Base-by-base conservation (phyloP, 1,140 invertebrate genomes). In the Elymnias hypermnestra region DNA sequence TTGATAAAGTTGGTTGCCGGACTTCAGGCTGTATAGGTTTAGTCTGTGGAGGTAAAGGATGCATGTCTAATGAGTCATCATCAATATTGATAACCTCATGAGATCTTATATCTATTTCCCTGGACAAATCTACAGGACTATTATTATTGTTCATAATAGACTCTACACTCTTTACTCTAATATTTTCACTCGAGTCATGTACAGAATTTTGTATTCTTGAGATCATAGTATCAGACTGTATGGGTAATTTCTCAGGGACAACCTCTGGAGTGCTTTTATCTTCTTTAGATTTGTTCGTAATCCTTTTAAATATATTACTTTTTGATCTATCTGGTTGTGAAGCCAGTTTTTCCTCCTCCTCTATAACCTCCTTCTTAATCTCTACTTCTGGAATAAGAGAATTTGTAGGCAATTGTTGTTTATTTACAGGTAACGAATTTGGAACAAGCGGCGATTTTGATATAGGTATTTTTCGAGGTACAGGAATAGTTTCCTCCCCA, bases 291-390 rank as follows among this genome's bases (percentile, higher is more conserved):
- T 93, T 94, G 68, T 86, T 87, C 38, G 92, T 91, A 63, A 95
- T 93, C 82, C 94, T 94, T 68, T 94, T 95, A 58, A 95, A 94
- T 67, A 95, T 94, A 83, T 94, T 95, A 14, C 94, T 74, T 74
- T 95, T 95, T 70, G 91, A 92, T 72, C 91, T 93, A 69, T 95
- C 92, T 1, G 93, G 93, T 72, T 95, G 93, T 2, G 89, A 91
- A 0, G 90, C 88, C 12, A 95, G 71, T 83, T 94, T 94, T 60
- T 91, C 91, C 23, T 92, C 87, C 67, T 89, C 89, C 29, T 89
- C 87, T 40, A 85, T 72, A 50, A 89, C 82, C 33, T 87, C 84
- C 47, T 81, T 86, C 45, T 87, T 87, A 43, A 87, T 85, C 53
- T 75, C 72, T 46, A 67, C 54, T 39, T 83, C 71, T 39, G 68